phyloP scores from a whole-genome alignment of 1,140 invertebrate species.

The Calephelis virginiensis region DNA sequence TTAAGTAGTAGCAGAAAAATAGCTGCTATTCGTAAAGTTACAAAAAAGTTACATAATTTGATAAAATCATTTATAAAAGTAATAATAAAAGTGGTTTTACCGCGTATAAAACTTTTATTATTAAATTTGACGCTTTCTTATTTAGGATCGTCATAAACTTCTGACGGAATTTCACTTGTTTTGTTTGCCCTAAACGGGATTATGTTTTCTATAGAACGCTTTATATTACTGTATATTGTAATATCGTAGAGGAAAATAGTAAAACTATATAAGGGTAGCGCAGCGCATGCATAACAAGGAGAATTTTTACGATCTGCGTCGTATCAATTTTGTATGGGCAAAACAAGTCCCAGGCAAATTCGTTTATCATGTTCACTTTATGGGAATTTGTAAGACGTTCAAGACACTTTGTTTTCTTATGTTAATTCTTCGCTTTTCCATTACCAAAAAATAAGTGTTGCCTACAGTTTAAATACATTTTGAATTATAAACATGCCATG shows the following conservation, averaged over 20 bases:
- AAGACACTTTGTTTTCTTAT: background rate
- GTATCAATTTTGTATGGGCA: conserved; percentile 8
- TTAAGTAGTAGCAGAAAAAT: no score
- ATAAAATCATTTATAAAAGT: conserved; percentile 6
- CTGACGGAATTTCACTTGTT: background rate
- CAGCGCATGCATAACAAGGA: conserved; percentile 4
- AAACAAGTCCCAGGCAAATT: conserved; percentile 8
- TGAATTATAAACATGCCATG: no score
- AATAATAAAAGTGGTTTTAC: background rate
- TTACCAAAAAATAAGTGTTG: no score
- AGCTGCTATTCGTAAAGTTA: background rate
- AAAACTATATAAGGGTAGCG: conserved; percentile 9
- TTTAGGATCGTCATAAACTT: conserved; percentile 1
- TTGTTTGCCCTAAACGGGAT: background rate
- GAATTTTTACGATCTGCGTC: background rate
- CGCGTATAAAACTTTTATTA: conserved; percentile 6
- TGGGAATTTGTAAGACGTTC: background rate
- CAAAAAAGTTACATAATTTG: background rate
- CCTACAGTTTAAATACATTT: no score
- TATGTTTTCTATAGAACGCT: background rate
- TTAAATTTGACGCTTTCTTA: background rate
- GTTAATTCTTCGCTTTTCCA: no score
- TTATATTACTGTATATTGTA: conserved; percentile 6
- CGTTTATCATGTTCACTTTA: conserved; percentile 7
- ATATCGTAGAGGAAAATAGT: conserved; percentile 6